Evolutionary conservation across 2,113 vertebrate species (phyloP).

Genomic region (Nerophis ophidion): DNA sequence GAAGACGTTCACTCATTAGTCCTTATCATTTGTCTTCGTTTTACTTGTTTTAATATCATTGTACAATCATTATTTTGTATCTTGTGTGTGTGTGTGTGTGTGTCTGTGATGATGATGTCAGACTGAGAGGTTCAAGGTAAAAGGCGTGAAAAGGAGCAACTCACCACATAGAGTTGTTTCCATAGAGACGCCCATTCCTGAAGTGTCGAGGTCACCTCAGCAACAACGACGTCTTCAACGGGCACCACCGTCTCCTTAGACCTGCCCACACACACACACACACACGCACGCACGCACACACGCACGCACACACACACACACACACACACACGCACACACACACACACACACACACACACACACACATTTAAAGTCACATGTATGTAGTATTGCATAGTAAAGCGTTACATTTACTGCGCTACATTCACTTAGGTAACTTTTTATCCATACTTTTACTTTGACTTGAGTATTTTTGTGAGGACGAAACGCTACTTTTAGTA

Average conservation of each 20-base stretch:
- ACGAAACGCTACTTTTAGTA: too few relatives aligned
- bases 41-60: too few relatives aligned
- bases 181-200: constrained; percentile 94
- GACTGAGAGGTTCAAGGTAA: too few relatives aligned
- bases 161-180: constrained; percentile 98
- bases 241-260: constrained; percentile 90
- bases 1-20: neutral
- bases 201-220: constrained; percentile 89
- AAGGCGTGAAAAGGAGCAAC: constrained; percentile 20
- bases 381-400: too few relatives aligned
- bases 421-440: too few relatives aligned
- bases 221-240: constrained; percentile 87
- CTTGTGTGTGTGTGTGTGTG: constrained; percentile 1
- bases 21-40: neutral
- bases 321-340: too few relatives aligned
- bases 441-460: too few relatives aligned
- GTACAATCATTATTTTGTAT: neutral
- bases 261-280: constrained; percentile 57
- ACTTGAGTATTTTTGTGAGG: too few relatives aligned
- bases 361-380: too few relatives aligned
- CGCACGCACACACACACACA: too few relatives aligned
- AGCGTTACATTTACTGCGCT: too few relatives aligned
- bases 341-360: too few relatives aligned
- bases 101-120: neutral
- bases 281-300: neutral